Evolutionary conservation across 2,113 vertebrate species (phyloP).

Genomic region (Podarcis muralis): DNA sequence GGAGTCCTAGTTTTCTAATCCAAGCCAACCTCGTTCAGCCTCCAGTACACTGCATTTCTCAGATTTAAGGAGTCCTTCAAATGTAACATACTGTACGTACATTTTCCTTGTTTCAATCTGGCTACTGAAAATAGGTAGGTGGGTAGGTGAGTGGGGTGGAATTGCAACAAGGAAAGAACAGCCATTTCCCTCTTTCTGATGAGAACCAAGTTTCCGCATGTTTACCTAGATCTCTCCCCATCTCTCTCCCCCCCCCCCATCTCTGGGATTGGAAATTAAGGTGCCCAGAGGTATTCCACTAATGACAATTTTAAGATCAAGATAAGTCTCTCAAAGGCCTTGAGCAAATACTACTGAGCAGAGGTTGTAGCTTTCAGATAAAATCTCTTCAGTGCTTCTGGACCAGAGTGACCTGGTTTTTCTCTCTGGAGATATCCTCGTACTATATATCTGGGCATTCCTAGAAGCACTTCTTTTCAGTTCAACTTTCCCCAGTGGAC

Average conservation of each 20-base stretch:
- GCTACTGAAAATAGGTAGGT: neutral
- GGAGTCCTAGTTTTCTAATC: too few relatives aligned
- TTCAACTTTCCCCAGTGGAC: slow-evolving; percentile 31
- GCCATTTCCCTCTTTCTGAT: neutral
- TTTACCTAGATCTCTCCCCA: neutral
- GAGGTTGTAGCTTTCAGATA: slow-evolving; percentile 54
- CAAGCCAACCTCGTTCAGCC: too few relatives aligned
- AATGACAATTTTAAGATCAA: slow-evolving; percentile 52
- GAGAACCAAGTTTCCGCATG: neutral
- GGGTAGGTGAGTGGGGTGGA: neutral
- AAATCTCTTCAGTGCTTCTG: slow-evolving; percentile 56
- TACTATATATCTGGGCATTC: slow-evolving; percentile 2
- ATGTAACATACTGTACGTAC: too few relatives aligned
- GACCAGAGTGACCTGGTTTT: slow-evolving; percentile 39
- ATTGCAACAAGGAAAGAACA: neutral
- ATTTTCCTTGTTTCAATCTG: neutral
- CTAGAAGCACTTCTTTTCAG: slow-evolving; percentile 35
- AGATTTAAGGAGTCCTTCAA: too few relatives aligned
- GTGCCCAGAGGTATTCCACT: slow-evolving; percentile 48
- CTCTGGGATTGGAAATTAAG: slow-evolving; percentile 48
- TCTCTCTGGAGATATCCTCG: slow-evolving; percentile 24
- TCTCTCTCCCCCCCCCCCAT: neutral
- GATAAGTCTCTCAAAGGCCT: slow-evolving; percentile 53
- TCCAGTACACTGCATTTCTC: too few relatives aligned
- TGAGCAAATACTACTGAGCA: slow-evolving; percentile 34